phyloP scores from a whole-genome alignment of 2,797 vertebrate species.

The Lacerta bilineata region DNA sequence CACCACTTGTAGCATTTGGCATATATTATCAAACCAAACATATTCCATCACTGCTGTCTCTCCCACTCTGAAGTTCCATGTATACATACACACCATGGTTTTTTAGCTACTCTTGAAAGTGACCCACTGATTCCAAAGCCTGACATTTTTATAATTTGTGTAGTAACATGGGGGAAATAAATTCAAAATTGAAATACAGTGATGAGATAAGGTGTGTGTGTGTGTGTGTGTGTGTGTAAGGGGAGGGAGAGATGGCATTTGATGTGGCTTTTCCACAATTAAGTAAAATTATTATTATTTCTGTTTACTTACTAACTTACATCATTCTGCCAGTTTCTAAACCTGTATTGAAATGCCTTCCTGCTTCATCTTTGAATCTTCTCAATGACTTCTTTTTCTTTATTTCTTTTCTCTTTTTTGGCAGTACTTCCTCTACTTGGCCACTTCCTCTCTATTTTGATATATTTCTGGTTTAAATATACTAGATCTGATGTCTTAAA shows the following conservation, averaged over 20 bases:
- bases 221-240: too few relatives aligned
- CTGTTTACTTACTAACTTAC: not conserved
- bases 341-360: not conserved
- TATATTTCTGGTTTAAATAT: not conserved
- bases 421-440: not conserved
- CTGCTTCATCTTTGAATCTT: not conserved
- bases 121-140: not conserved
- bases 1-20: not conserved
- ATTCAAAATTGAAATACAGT: too few relatives aligned
- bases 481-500: not conserved
- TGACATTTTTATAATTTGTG: too few relatives aligned
- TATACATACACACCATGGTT: not conserved
- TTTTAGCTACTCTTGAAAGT: not conserved
- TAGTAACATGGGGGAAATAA: too few relatives aligned
- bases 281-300: not conserved
- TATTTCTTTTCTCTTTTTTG: not conserved
- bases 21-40: not conserved
- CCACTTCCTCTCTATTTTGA: not conserved
- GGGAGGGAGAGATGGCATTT: too few relatives aligned
- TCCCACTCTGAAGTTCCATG: not conserved
- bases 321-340: not conserved
- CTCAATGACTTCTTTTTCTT: not conserved
- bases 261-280: too few relatives aligned
- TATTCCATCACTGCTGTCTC: not conserved
- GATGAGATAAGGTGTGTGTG: too few relatives aligned